Percentiles rank a stretch among this genome's conserved stretches.
Conservation (phyloP, 2,888 invertebrate species). For the Apodemia zela region DNA sequence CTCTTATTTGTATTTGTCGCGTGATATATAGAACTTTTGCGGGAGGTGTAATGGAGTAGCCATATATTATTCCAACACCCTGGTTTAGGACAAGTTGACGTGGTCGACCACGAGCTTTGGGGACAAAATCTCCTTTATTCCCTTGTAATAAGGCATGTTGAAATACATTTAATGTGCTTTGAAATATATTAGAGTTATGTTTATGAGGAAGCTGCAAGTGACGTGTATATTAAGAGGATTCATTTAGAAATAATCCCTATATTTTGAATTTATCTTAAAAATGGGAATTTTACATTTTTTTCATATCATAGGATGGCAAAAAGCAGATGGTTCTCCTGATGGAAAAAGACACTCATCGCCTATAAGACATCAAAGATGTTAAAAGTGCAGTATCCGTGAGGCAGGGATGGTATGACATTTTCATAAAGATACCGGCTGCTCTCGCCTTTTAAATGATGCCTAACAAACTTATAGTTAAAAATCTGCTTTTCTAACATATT, state of each 20-base stretch:
- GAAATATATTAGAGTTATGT: conserved; percentile 15
- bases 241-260: conserved; percentile 2
- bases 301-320: too few species aligned
- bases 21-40: conserved; percentile 38
- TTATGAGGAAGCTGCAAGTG: conserved; percentile 13
- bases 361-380: too few species aligned
- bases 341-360: too few species aligned
- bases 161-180: conserved; percentile 8
- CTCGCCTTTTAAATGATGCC: too few species aligned
- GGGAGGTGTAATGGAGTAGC: conserved; percentile 37
- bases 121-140: conserved; percentile 4
- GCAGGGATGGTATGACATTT: too few species aligned
- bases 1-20: conserved; percentile 43
- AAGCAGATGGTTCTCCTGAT: too few species aligned
- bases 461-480: too few species aligned
- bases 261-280: neutral
- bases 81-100: conserved; percentile 22
- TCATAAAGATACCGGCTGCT: too few species aligned
- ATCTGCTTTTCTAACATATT: too few species aligned
- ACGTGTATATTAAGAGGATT: conserved; percentile 12
- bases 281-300: too few species aligned
- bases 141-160: conserved; percentile 17
- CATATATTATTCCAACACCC: conserved; percentile 35
- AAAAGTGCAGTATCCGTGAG: too few species aligned
- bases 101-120: conserved; percentile 9